These are phyloP conservation scores for Lottia gigantea DNA, from an alignment of 2,888 invertebrate species.

Conservation along the genomic window DNA sequence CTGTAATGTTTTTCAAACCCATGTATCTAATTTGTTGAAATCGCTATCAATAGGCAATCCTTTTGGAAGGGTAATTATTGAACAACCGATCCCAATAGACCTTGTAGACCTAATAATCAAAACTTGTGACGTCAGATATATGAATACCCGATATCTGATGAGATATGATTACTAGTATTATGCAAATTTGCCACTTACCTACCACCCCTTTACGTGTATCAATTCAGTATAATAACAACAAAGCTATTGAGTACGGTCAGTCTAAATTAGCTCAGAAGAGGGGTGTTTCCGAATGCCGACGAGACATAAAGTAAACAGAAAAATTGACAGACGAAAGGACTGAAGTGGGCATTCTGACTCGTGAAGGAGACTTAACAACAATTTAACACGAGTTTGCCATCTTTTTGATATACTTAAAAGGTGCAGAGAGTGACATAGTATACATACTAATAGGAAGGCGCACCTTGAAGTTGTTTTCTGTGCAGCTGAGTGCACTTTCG, in stretches of 20 bases:
- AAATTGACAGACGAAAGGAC: neutral
- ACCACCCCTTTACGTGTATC: too few species aligned
- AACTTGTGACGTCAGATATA: too few species aligned
- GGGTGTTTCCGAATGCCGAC: slow-evolving; percentile 1
- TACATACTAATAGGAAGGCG: slow-evolving; percentile 2
- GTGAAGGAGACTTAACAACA: neutral
- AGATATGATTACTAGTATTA: too few species aligned
- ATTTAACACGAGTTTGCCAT: neutral
- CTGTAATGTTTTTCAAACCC: too few species aligned
- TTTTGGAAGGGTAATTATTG: too few species aligned
- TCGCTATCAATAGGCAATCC: too few species aligned
- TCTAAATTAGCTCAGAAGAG: neutral
- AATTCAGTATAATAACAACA: too few species aligned
- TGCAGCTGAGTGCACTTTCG: neutral
- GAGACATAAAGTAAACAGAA: neutral
- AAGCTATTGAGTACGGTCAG: neutral
- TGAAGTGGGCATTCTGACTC: neutral
- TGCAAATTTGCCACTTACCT: too few species aligned
- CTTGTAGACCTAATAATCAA: too few species aligned
- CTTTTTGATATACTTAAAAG: neutral
- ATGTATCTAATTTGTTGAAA: too few species aligned
- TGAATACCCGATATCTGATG: too few species aligned
- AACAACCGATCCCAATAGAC: too few species aligned
- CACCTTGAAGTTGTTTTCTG: neutral
- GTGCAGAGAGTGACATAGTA: neutral